phyloP scores from a whole-genome alignment of 2,113 vertebrate genomes.

The Microtus oregoni region DNA sequence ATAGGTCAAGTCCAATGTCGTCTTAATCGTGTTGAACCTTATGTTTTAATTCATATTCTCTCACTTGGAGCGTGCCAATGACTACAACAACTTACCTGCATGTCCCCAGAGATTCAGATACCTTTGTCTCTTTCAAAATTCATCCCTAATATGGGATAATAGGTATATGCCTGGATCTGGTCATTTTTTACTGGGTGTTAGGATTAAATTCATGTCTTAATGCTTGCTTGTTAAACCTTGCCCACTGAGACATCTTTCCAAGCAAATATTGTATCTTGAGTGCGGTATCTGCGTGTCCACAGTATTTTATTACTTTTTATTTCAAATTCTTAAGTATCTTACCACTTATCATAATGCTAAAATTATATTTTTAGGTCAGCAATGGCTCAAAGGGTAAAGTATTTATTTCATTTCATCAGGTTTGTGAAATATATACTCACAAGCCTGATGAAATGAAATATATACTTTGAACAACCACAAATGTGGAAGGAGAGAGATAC shows the following conservation, averaged over 20 bases:
- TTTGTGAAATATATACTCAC: no score
- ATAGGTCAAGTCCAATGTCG: not conserved
- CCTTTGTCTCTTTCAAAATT: not conserved
- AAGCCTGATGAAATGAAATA: not conserved
- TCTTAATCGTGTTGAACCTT: not conserved
- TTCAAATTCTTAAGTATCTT: not conserved
- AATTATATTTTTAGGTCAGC: not conserved
- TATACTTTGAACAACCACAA: not conserved
- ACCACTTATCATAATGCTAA: not conserved
- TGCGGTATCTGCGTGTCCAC: accelerated
- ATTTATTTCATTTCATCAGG: no score
- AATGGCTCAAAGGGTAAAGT: not conserved
- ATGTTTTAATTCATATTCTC: not conserved
- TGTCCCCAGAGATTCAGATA: not conserved
- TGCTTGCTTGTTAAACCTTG: not conserved
- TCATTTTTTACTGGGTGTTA: not conserved
- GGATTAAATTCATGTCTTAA: not conserved
- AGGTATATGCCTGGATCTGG: no score
- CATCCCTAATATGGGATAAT: no score
- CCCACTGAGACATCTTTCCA: not conserved
- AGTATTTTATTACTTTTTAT: not conserved
- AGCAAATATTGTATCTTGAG: not conserved
- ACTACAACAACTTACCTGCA: not conserved
- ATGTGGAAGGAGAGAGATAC: not conserved
- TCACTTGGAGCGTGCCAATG: no score